Evolutionary conservation across 2,113 vertebrate genomes (phyloP).

Genomic region (Scomber japonicus): DNA sequence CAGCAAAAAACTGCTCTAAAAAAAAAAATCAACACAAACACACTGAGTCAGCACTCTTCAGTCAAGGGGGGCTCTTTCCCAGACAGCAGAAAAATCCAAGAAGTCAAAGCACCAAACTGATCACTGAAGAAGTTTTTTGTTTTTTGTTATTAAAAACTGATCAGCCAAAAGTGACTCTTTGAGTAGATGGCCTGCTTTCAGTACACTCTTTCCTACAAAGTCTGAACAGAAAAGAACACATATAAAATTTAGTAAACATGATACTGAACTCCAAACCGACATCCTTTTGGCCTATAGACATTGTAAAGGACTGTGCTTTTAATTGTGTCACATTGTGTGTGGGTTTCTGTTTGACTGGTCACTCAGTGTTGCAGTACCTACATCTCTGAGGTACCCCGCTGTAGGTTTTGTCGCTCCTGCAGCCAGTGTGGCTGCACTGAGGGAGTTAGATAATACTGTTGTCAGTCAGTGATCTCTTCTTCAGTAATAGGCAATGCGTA

Average conservation of each 20-base stretch:
- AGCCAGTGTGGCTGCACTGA: constrained; percentile 28
- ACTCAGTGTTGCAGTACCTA: neutral
- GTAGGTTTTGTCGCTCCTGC: constrained; percentile 14
- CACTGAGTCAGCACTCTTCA: constrained; percentile 64
- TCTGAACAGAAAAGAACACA: neutral
- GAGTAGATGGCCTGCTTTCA: neutral
- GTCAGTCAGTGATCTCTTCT: constrained; percentile 72
- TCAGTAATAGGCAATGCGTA: constrained; percentile 54
- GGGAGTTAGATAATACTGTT: constrained; percentile 64
- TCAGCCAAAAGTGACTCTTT: constrained; percentile 5
- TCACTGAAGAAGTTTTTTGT: constrained; percentile 14
- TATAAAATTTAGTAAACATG: neutral
- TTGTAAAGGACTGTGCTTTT: neutral
- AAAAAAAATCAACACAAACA: constrained; percentile 63
- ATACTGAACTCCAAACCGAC: neutral
- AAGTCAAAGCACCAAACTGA: constrained; percentile 45
- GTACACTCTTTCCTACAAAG: neutral
- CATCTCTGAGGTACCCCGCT: constrained; percentile 9
- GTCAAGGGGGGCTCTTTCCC: constrained; percentile 33
- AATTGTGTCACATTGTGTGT: neutral
- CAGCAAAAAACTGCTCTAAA: constrained; percentile 71
- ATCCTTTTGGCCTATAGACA: too few relatives aligned
- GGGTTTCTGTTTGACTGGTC: neutral
- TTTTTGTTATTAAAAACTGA: constrained; percentile 10
- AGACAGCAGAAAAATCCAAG: constrained; percentile 42